Percentiles rank a stretch among this genome's conserved stretches.
Conservation (phyloP, 2,113 vertebrate species). For the Upupa epops region DNA sequence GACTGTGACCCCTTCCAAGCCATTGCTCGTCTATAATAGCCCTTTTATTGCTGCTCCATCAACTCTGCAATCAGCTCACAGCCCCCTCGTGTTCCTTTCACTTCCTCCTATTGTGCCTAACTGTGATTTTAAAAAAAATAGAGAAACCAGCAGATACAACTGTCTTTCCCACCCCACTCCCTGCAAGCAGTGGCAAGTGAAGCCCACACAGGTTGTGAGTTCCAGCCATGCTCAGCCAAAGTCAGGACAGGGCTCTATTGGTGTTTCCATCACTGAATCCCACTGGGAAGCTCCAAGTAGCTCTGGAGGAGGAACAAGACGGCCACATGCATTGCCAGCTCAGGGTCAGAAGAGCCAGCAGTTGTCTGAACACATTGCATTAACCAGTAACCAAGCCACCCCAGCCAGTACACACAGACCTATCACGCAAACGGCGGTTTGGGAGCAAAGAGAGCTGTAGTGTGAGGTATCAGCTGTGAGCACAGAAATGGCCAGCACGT, state of each 20-base stretch:
- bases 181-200: background rate
- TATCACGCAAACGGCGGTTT: background rate
- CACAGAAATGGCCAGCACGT: background rate
- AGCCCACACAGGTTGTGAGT: background rate
- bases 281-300: background rate
- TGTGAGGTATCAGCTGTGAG: background rate
- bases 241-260: background rate
- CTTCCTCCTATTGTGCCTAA: background rate
- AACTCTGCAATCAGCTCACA: background rate
- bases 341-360: background rate
- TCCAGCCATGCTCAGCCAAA: background rate
- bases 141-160: background rate
- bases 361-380: background rate
- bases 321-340: rapidly evolving
- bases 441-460: background rate
- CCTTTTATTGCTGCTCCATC: background rate
- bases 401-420: rapidly evolving
- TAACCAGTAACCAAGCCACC: background rate
- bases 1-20: background rate
- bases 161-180: background rate
- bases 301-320: background rate
- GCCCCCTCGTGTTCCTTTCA: background rate
- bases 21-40: background rate
- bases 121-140: background rate
- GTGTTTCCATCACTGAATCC: background rate